These are phyloP conservation scores for Channa argus DNA, from an alignment of 2,113 vertebrate genomes.

Conservation along the genomic window DNA sequence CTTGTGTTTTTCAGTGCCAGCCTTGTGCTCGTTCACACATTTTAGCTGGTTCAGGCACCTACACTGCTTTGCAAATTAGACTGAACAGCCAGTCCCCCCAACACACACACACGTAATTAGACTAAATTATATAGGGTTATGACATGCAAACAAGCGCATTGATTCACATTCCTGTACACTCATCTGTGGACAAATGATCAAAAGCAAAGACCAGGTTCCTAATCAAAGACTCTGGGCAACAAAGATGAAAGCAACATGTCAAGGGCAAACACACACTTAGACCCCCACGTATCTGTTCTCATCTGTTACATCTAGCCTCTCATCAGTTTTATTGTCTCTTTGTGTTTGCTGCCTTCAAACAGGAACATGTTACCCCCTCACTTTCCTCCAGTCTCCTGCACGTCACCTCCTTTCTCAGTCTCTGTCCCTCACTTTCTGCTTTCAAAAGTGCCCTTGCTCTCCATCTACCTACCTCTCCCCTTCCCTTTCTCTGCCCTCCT, in stretches of 20 bases:
- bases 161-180: not conserved
- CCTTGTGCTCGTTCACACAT: slow-evolving; percentile 61
- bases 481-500: slow-evolving; percentile 39
- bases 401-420: slow-evolving; percentile 30
- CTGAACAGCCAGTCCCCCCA: slow-evolving; percentile 19
- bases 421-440: slow-evolving; percentile 48
- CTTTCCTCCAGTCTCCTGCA: slow-evolving; percentile 16
- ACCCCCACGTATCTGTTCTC: slow-evolving; percentile 39
- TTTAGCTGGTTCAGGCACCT: slow-evolving; percentile 49
- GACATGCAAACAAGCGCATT: not conserved
- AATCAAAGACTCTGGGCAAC: not conserved
- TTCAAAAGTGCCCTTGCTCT: slow-evolving; percentile 36
- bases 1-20: slow-evolving; percentile 28
- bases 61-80: slow-evolving; percentile 66
- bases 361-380: slow-evolving; percentile 14
- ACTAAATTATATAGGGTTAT: slow-evolving; percentile 13
- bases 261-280: slow-evolving; percentile 42
- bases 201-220: not conserved
- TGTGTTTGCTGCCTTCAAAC: slow-evolving; percentile 27
- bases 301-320: slow-evolving; percentile 38
- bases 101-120: slow-evolving; percentile 14
- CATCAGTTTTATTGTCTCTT: slow-evolving; percentile 54
- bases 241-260: slow-evolving; percentile 27
- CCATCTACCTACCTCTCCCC: slow-evolving; percentile 28
- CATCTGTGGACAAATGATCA: not conserved